phyloP scores from a whole-genome alignment of 2,797 vertebrate species.

The Petrocephalus sullivani region DNA sequence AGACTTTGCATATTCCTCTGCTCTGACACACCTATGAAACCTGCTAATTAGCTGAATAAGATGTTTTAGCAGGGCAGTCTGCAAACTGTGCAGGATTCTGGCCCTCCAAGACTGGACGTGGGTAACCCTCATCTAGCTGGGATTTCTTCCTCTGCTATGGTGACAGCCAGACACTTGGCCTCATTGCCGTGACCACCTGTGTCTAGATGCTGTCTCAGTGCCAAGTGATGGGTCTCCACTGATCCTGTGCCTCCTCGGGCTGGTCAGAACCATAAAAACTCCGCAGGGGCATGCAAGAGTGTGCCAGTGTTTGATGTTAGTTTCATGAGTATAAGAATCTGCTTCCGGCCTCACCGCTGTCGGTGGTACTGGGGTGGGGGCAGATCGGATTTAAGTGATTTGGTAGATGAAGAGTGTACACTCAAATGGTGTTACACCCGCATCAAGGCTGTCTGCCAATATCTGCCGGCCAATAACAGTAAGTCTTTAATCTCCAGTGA shows the following conservation, averaged over 20 bases:
- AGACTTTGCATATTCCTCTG: neutral
- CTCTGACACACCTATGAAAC: neutral
- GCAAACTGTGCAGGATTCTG: neutral
- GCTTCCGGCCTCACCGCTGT: neutral
- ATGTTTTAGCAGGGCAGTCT: neutral
- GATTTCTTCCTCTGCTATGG: neutral
- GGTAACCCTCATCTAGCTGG: neutral
- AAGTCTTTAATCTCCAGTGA: neutral
- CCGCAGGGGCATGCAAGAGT: neutral
- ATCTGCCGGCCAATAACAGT: neutral
- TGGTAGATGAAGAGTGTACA: neutral
- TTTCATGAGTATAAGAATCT: neutral
- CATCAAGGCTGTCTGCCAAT: neutral
- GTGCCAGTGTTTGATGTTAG: neutral
- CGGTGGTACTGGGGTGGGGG: neutral
- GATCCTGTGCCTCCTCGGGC: neutral
- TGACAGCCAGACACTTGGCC: neutral
- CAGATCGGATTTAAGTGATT: neutral
- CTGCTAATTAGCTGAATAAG: neutral
- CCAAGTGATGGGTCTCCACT: neutral
- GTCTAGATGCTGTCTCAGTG: neutral
- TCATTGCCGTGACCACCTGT: neutral
- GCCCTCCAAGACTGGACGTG: neutral
- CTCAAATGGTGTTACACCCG: neutral
- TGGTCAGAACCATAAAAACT: too few species aligned